Evolutionary conservation across 2,888 invertebrate species (phyloP).

Genomic region (Atethmia centrago): DNA sequence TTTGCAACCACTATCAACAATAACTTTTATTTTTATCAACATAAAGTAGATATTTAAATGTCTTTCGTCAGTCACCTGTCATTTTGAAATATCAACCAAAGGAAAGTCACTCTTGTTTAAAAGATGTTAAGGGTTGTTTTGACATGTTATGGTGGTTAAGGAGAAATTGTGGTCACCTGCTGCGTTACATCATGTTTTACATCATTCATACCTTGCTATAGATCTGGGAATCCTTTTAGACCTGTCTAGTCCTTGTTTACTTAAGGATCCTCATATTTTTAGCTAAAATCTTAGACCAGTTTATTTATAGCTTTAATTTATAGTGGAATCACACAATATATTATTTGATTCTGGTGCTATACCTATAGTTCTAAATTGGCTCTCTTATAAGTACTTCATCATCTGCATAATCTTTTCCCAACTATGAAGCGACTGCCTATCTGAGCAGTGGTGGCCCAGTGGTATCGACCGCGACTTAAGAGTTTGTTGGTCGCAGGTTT

Average conservation of each 20-base stretch:
- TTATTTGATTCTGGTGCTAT: neutral
- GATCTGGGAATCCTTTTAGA: conserved; percentile 53
- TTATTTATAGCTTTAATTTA: neutral
- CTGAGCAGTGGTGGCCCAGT: too few relatives aligned
- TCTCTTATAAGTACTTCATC: too few relatives aligned
- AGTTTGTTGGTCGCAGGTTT: too few relatives aligned
- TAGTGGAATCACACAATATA: neutral
- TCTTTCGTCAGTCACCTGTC: conserved; percentile 62
- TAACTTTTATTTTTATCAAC: conserved; percentile 14
- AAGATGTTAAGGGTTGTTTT: conserved; percentile 50
- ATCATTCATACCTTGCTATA: conserved; percentile 68
- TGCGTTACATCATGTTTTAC: conserved; percentile 73
- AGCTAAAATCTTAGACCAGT: neutral
- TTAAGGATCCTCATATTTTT: neutral
- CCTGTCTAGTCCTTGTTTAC: neutral
- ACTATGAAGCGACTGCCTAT: too few relatives aligned
- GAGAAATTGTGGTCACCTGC: conserved; percentile 78
- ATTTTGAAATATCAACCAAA: conserved; percentile 42
- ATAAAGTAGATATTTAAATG: conserved; percentile 50
- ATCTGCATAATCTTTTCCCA: too few relatives aligned
- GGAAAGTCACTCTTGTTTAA: conserved; percentile 34
- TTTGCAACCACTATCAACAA: conserved; percentile 41
- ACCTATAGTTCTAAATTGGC: neutral
- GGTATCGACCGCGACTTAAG: too few relatives aligned
- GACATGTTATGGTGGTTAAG: conserved; percentile 40